phyloP scores from a whole-genome alignment of 1,140 invertebrate species.

The Papilio machaon region DNA sequence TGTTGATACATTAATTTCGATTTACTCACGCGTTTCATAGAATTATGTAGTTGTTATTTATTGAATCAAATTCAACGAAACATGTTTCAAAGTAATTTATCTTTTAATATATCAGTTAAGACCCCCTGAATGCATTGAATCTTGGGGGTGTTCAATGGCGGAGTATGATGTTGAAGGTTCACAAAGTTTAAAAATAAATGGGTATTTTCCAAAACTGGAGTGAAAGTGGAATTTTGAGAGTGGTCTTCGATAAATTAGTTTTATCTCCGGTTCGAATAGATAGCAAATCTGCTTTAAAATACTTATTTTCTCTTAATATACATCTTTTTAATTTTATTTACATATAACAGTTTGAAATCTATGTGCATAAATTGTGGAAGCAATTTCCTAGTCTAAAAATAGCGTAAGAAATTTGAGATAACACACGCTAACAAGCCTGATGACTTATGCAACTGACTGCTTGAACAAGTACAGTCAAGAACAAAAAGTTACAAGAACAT shows the following conservation, averaged over 20 bases:
- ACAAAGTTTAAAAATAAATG: no score
- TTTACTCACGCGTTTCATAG: not conserved
- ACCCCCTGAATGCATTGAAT: no score
- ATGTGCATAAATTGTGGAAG: not conserved
- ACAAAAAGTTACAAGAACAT: not conserved
- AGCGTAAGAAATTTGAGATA: slow-evolving; percentile 19
- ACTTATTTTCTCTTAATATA: not conserved
- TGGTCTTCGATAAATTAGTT: no score
- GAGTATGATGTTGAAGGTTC: no score
- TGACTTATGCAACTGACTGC: slow-evolving; percentile 29
- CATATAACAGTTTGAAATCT: not conserved
- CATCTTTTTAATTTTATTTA: not conserved
- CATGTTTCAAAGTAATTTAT: not conserved
- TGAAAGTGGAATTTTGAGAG: no score
- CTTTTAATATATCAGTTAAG: no score
- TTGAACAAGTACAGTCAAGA: not conserved
- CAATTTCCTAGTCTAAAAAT: slow-evolving; percentile 9
- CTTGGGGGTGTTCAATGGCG: no score
- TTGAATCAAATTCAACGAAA: not conserved
- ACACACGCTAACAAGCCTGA: slow-evolving; percentile 23
- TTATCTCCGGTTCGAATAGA: not conserved
- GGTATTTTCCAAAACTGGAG: no score
- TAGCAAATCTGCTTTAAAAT: not conserved
- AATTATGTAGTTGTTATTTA: not conserved
- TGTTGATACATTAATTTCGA: slow-evolving; percentile 29